These are phyloP conservation scores for Fragum whitleyi DNA, from an alignment of 2,888 invertebrate species.

Conservation along the genomic window DNA sequence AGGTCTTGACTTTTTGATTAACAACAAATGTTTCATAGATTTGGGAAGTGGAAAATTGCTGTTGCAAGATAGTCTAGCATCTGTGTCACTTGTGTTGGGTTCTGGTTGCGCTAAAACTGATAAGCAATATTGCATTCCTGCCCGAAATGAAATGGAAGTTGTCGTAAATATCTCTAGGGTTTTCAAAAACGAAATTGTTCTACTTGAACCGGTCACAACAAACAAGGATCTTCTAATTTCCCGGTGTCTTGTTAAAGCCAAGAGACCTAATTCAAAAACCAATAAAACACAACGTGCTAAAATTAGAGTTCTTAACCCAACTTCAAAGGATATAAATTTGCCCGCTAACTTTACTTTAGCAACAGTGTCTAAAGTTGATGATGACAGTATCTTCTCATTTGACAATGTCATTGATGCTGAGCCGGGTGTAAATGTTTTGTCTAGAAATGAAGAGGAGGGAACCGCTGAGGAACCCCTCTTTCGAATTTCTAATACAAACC, in stretches of 20 bases:
- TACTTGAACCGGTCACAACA: slow-evolving; percentile 39
- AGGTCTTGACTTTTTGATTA: slow-evolving; percentile 41
- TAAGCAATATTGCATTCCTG: slow-evolving; percentile 10
- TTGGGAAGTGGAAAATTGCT: slow-evolving; percentile 19
- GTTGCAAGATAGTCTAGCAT: slow-evolving; percentile 20
- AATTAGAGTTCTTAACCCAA: slow-evolving; percentile 23
- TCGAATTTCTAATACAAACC: slow-evolving; percentile 42
- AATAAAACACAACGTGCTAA: neutral
- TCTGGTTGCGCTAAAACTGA: slow-evolving; percentile 42
- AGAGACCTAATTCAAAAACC: neutral
- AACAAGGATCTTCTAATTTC: slow-evolving; percentile 32
- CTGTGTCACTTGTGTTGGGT: neutral
- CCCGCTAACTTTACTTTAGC: slow-evolving; percentile 38
- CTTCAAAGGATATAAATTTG: slow-evolving; percentile 10
- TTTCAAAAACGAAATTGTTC: slow-evolving; percentile 5
- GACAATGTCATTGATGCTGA: neutral
- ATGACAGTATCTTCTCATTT: slow-evolving; percentile 10
- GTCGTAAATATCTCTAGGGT: slow-evolving; percentile 15
- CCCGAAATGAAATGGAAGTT: slow-evolving; percentile 25
- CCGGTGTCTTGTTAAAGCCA: slow-evolving; percentile 24
- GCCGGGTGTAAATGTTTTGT: slow-evolving; percentile 12
- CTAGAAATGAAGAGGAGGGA: neutral
- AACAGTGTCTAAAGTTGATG: slow-evolving; percentile 23
- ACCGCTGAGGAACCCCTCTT: neutral
- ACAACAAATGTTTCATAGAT: slow-evolving; percentile 38